phyloP scores from a whole-genome alignment of 1,140 invertebrate genomes.

The Polypedilum pembai region DNA sequence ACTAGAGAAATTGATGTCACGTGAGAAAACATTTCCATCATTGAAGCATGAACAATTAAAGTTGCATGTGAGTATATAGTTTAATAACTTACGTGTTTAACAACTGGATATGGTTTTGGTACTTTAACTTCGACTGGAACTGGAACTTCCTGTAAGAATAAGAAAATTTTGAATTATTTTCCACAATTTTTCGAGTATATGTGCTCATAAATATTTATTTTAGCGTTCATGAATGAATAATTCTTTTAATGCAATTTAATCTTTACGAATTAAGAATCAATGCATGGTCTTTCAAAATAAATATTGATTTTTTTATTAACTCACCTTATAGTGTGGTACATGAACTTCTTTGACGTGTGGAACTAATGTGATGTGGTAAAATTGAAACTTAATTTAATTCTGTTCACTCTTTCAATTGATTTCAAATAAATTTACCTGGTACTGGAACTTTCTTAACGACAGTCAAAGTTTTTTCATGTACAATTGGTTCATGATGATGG shows the following conservation, averaged over 20 bases:
- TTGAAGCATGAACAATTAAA: not conserved
- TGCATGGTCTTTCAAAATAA: too few species aligned
- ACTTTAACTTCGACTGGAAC: constrained; percentile 52
- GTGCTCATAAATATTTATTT: too few species aligned
- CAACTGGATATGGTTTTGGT: constrained; percentile 52
- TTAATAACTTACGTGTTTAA: constrained; percentile 45
- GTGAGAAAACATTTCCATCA: too few species aligned
- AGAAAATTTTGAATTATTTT: constrained; percentile 43
- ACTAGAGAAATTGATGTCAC: too few species aligned
- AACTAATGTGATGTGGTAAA: constrained; percentile 35
- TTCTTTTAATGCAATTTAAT: too few species aligned
- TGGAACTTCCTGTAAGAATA: constrained; percentile 47
- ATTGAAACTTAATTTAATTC: too few species aligned
- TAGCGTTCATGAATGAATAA: too few species aligned
- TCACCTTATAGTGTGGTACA: constrained; percentile 37
- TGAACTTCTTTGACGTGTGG: constrained; percentile 54
- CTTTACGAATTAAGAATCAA: too few species aligned
- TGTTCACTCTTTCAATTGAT: not conserved
- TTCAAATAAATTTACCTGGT: constrained; percentile 37
- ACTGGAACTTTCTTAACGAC: constrained; percentile 62
- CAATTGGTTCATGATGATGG: constrained; percentile 32
- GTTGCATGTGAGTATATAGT: not conserved
- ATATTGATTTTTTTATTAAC: not conserved
- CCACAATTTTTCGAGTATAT: constrained; percentile 26
- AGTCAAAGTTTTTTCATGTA: constrained; percentile 64